Base-by-base conservation (phyloP, 2,797 vertebrate species). In the Chaetophractus vellerosus region DNA sequence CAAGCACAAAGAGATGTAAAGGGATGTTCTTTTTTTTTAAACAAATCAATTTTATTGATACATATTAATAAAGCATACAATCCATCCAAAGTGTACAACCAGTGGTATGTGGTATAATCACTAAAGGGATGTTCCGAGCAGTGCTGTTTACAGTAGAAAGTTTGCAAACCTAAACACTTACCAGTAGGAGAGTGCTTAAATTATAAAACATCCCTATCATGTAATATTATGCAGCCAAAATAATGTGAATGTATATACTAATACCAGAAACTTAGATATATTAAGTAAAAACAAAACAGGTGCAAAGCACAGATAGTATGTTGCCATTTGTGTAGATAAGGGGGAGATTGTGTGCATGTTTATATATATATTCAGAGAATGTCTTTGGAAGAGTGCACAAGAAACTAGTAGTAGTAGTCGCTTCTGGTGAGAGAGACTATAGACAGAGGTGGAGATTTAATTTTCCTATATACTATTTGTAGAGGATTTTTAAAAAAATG, bases 281-380 rank as follows among this genome's bases (percentile, higher is more conserved):
- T 61, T 78, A 75, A 78, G 38, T 68, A 84, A 71, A 89, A 63
- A 69, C 69, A 94, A 86, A 88, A 55, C 48, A 93, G 72, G 45
- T 82, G 5, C 55, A 57, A 33, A 50, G 6, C 55, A 63, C 24
- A 57, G 4, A 18, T 26, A 50, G 36, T 61, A 86, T 76, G 18
- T 12, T 61, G 28, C 14, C 15, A 26, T 79, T 26, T 80, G 41
- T 66, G 11, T 24, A 69, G 69, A 78, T 92, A 36, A 36, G 24
- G 19, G 24, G 31, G 31, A 36, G 41, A 18, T 38, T 33, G n/a
- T 64, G 24, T 24, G 7, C 38, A 7, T 41, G 2, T 45, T 16
- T 38, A 31, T 59, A 33, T 79, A 16, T 59, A 2, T 24, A 33
- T 59, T 84, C 36, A 71, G 45, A 91, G 64, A 93, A 1, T 38